These are phyloP conservation scores for Sipha maydis DNA, from an alignment of 2,888 invertebrate genomes.

Conservation along the genomic window DNA sequence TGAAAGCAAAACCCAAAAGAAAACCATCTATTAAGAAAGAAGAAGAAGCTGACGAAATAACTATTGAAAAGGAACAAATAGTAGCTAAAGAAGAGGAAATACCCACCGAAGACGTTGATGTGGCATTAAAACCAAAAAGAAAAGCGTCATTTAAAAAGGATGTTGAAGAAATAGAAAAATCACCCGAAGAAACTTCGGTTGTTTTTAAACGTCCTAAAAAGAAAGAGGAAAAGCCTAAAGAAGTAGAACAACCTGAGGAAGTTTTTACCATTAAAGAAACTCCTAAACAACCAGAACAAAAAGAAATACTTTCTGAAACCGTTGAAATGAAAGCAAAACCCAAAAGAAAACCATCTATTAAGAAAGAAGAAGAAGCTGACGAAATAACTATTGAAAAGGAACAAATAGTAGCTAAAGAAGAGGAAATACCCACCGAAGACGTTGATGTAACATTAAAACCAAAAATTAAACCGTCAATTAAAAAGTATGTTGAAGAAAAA, in stretches of 20 bases:
- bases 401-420: conserved; percentile 67
- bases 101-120: not conserved
- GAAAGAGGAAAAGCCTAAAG: conserved; percentile 64
- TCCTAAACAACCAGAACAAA: conserved; percentile 65
- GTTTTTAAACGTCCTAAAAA: conserved; percentile 60
- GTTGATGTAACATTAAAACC: conserved; percentile 65
- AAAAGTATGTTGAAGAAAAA: conserved; percentile 50
- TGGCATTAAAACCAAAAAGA: conserved; percentile 66
- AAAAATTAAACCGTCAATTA: conserved; percentile 66
- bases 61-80: conserved; percentile 72
- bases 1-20: conserved; percentile 71
- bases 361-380: conserved; percentile 70
- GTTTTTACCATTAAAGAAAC: conserved; percentile 66
- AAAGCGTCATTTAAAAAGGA: conserved; percentile 66
- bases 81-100: not conserved
- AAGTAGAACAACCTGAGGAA: conserved; percentile 65
- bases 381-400: conserved; percentile 73
- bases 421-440: conserved; percentile 63
- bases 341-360: conserved; percentile 69
- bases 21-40: conserved; percentile 67
- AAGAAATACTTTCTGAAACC: conserved; percentile 65
- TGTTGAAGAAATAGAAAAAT: not conserved
- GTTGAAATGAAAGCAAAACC: conserved; percentile 69
- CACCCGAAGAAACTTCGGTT: not conserved
- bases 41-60: conserved; percentile 80